Conservation (phyloP, 1,140 invertebrate species). For the Cyclargus thomasi region DNA sequence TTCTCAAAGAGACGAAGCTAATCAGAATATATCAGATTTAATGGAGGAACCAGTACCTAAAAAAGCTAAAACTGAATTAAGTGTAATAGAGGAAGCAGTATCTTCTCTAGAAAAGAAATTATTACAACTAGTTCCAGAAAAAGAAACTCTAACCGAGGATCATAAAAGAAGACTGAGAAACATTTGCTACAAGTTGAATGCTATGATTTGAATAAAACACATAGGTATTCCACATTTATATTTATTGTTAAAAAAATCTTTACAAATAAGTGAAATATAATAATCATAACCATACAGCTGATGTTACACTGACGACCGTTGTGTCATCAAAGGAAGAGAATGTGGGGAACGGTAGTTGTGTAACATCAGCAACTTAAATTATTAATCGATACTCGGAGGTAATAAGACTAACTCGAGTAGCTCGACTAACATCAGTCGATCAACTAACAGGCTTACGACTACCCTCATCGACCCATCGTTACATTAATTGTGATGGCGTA, state of each 20-base stretch:
- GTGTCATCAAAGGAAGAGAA: slow-evolving; percentile 25
- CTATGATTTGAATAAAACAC: slow-evolving; percentile 45
- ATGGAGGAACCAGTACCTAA: slow-evolving; percentile 46
- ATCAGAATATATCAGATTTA: slow-evolving; percentile 34
- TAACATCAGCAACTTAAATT: slow-evolving; percentile 60
- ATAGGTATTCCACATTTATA: slow-evolving; percentile 66
- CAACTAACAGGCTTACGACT: slow-evolving; percentile 46
- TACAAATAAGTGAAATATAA: slow-evolving; percentile 72
- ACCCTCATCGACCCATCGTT: slow-evolving; percentile 34
- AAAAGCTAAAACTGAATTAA: slow-evolving; percentile 40
- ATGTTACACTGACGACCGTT: slow-evolving; percentile 45
- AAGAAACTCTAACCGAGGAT: slow-evolving; percentile 36
- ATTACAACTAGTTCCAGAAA: slow-evolving; percentile 32
- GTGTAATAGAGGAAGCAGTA: slow-evolving; percentile 38
- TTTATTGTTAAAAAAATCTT: slow-evolving; percentile 74
- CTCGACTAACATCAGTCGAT: slow-evolving; percentile 66
- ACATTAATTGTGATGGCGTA: slow-evolving; percentile 64
- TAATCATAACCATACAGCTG: slow-evolving; percentile 59
- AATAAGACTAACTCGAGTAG: slow-evolving; percentile 65
- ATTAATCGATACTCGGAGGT: slow-evolving; percentile 74
- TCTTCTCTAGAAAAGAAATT: slow-evolving; percentile 38
- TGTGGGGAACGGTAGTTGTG: slow-evolving; percentile 33
- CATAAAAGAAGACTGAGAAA: slow-evolving; percentile 23
- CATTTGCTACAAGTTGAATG: slow-evolving; percentile 1
- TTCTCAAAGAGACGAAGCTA: slow-evolving; percentile 47